Base-by-base conservation (phyloP, 2,797 vertebrate genomes). In the Chelon auratus region DNA sequence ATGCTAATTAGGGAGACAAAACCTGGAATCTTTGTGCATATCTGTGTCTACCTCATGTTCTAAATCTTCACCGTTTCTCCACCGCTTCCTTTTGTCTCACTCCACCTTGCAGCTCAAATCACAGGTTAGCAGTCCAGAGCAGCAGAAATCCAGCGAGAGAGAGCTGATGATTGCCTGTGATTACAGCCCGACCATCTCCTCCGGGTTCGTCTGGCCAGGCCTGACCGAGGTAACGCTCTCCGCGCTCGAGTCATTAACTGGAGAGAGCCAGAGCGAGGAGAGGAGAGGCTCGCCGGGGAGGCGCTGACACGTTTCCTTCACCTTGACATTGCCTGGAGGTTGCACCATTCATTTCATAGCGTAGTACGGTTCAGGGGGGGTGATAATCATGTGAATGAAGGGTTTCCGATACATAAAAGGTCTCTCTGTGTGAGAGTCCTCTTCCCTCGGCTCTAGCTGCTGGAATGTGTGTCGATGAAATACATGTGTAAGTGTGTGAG, bases 321-420 rank as follows among this genome's bases (percentile, higher is more conserved):
- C 92, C 92, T 92, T 92, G 91, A 92, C 90, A 85, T 86, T 77
- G 86, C 90, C 91, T 84, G 81, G 85, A 92, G 90, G 92, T 92
- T 87, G 80, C 51, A 75, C 73, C 79, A 74, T 76, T 90, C 75
- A 73, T 88, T 89, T 60, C 2, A 15, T 47, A 68, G 78, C 69
- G 55, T 87, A 87, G 75, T 78, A 74, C n/a, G 22, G 68, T 58
- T 77, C 76, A 67, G 73, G 61, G 75, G 85, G 78, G 30, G 84
- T 24, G 63, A 78, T 68, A 86, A 72, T 76, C 72, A 56, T 80
- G 82, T 81, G 87, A 89, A 87, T 90, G 68, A 74, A 84, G 77
- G 73, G 67, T 65, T 80, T 82, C 43, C 13, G 81, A 80, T 58
- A 77, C 71, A 82, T 85, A 86, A 87, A 89, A 83, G 72, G 72